These are phyloP conservation scores for Microtus californicus DNA, from an alignment of 2,797 vertebrate genomes.

Conservation along the genomic window DNA sequence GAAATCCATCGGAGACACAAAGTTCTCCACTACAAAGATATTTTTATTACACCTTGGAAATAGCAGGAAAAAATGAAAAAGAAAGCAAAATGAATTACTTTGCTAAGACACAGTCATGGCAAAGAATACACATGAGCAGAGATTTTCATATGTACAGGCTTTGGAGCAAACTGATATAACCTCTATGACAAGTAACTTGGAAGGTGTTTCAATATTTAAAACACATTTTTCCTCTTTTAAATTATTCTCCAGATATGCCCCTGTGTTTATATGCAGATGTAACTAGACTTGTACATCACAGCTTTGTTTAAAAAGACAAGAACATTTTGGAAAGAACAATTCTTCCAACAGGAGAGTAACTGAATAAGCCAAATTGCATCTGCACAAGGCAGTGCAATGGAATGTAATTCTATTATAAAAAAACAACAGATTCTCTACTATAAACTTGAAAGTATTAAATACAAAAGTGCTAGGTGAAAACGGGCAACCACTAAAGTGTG, in stretches of 20 bases:
- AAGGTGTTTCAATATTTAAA: slow-evolving; percentile 21
- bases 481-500: background rate
- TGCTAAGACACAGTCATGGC: background rate
- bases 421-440: background rate
- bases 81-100: background rate
- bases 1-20: background rate
- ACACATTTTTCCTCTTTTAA: background rate
- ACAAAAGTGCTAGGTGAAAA: background rate
- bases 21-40: background rate
- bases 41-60: background rate
- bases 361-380: background rate
- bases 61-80: background rate
- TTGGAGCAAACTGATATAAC: background rate
- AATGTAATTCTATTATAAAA: slow-evolving; percentile 3
- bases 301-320: slow-evolving; percentile 25
- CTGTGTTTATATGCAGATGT: background rate
- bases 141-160: background rate
- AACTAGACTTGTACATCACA: background rate
- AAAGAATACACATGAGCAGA: background rate
- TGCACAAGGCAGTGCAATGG: background rate
- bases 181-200: background rate
- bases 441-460: background rate
- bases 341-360: background rate
- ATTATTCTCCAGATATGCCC: background rate
- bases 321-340: background rate